Base-by-base conservation (phyloP, 2,113 vertebrate genomes). In the Psilopogon haemacephalus region DNA sequence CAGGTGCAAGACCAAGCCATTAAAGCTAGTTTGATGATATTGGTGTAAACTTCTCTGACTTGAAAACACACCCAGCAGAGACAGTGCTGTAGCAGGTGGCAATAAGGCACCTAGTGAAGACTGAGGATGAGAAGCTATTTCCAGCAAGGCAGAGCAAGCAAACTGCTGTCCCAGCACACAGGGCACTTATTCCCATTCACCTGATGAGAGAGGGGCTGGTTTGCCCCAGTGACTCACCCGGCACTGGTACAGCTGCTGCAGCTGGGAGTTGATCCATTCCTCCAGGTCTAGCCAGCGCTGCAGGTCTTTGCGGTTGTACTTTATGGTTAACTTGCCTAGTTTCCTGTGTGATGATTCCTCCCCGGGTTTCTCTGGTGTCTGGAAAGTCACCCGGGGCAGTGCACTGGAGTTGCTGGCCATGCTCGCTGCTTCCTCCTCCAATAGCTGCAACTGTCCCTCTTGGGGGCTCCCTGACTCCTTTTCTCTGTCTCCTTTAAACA, bases 211-310 rank as follows among this genome's bases (percentile, higher is more conserved):
- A 80, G 35, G 19, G 30, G 59, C 56, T 30, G 20, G 7, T 73
- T 74, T 60, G 24, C 12, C 60, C 86, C 89, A 46, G 63, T 3
- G 84, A 97, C 97, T 89, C 96, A 99, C 99, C 98, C 98, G 98
- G 48, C 98, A 99, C 8, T 97, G 98, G 95, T 98, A 99, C 69
- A 99, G 98, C 95, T 99, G 98, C 96, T 99, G 99, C 86, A 99
- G 94, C 88, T 98, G 98, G 6, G 96, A 74, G 5, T 99, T 98
- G 73, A 99, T 98, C 99, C 99, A 99, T 84, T 99, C 98, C 97
- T 99, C 99, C 67, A 98, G 97, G 48, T 99, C 99, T 86, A 99
- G 97, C 97, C 99, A 98, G 91, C 98, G 98, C 97, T 99, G 99
- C 40, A 99, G 98, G 79, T 99, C 98, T 79, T 99, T 98, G 89